phyloP scores from a whole-genome alignment of 2,888 invertebrate species.

The Drosophila anomalata region DNA sequence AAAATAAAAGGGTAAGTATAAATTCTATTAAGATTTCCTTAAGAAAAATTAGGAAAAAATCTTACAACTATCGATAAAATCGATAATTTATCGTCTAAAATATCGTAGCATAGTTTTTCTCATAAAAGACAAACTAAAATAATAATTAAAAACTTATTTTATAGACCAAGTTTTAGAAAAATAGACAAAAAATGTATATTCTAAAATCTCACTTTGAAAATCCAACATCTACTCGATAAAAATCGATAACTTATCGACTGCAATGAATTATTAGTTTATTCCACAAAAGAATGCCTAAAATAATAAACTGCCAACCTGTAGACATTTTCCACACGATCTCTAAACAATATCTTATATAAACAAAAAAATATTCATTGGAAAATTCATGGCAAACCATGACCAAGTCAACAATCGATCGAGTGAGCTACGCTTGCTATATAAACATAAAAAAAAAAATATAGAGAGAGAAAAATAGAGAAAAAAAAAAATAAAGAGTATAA shows the following conservation, averaged over 20 bases:
- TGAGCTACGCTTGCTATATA: slow-evolving; percentile 13
- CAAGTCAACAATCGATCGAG: slow-evolving; percentile 34
- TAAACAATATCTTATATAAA: slow-evolving; percentile 1
- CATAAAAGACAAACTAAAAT: too few relatives aligned
- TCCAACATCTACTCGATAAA: not conserved
- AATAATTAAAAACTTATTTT: too few relatives aligned
- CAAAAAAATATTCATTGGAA: slow-evolving; percentile 8
- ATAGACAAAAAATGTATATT: too few relatives aligned
- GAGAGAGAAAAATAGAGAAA: not conserved
- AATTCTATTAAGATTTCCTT: too few relatives aligned
- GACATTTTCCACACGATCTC: slow-evolving; percentile 4
- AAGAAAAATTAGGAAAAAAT: too few relatives aligned
- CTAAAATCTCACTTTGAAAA: too few relatives aligned
- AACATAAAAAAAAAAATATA: not conserved
- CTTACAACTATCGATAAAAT: not conserved
- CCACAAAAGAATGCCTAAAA: not conserved
- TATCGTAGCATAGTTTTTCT: too few relatives aligned
- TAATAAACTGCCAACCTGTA: not conserved
- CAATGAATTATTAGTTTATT: not conserved
- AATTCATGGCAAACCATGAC: slow-evolving; percentile 26
- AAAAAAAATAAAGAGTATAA: slow-evolving; percentile 30
- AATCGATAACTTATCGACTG: not conserved
- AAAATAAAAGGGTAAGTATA: too few relatives aligned
- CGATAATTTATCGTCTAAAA: not conserved
- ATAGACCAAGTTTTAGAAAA: too few relatives aligned